Evolutionary conservation across 1,140 invertebrate species (phyloP), one percentile per base, ranked within the genome.

Genomic region (Brachionus calyciflorus): DNA sequence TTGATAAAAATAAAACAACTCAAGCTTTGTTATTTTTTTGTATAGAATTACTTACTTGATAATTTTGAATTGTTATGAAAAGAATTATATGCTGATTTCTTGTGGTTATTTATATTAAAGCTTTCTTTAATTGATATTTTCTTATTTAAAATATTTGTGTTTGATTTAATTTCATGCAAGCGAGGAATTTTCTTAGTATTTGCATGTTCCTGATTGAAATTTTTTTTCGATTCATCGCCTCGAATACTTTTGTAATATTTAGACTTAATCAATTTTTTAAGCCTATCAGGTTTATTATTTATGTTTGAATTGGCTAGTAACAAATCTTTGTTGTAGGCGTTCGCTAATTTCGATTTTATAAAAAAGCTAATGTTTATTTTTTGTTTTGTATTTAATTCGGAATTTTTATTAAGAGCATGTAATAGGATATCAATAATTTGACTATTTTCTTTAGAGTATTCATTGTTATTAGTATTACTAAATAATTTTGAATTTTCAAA

Each of bases 61-160:
- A 44, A 21, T 65, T 65, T 65, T 19, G 60, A 65, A 46, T 46
- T 46, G 37, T 65, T 65, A 65, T 65, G 60, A 65, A 65, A 65
- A 21, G 60, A 44, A 65, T 65, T 65, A 17, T 44, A 65, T 41
- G 60, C 60, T 65, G 40, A 44, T 65, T 65, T 65, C 40, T 65
- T 65, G 44, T 65, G 33, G 40, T 37, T 65, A 41, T 65, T 65
- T 44, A 24, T 17, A 26, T 44, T 44, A 24, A 44, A 65, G n/a
- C 40, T 44, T 44, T 65, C 40, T 44, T 44, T 65, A 65, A 65
- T 65, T 65, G 60, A 65, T 44, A 65, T 65, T 44, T 65, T 65
- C 44, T 65, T 65, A 24, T n/a, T 44, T 65, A 65, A 44, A 44
- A 41, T 44, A 65, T 65, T 65, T 44, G 37, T 65, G 41, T 65